Conservation (phyloP, 2,113 vertebrate species). For the Otolemur garnettii region DNA sequence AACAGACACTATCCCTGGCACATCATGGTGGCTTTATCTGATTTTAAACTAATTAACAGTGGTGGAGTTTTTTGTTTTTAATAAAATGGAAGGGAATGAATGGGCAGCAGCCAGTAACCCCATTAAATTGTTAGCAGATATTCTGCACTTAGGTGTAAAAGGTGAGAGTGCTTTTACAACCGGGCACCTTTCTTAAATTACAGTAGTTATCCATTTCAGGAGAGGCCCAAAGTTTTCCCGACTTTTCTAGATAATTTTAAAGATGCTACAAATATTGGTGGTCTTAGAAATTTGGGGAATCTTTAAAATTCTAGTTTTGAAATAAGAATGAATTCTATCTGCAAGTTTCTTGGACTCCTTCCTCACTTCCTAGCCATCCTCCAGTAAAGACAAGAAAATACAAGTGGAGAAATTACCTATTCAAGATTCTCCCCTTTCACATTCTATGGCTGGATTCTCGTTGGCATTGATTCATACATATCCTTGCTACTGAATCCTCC, state of each 20-base stretch:
- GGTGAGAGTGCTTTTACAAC: neutral
- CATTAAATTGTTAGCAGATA: conserved; percentile 49
- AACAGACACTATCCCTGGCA: neutral
- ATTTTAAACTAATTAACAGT: conserved; percentile 45
- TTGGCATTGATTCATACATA: neutral
- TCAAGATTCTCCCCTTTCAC: neutral
- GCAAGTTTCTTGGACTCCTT: neutral
- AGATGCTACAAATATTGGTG: neutral
- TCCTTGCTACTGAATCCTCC: neutral
- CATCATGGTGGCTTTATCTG: conserved; percentile 5
- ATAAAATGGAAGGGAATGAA: conserved; percentile 52
- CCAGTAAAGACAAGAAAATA: neutral
- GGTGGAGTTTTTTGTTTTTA: conserved; percentile 30
- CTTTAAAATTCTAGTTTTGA: conserved; percentile 33
- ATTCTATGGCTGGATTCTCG: neutral
- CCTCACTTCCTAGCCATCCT: neutral
- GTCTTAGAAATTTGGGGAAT: neutral
- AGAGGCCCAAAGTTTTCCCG: neutral
- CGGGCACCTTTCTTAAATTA: conserved; percentile 5
- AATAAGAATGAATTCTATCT: conserved; percentile 33
- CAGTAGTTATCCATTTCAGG: neutral
- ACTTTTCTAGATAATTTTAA: conserved; percentile 56
- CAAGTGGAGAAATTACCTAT: neutral
- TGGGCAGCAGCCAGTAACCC: conserved; percentile 43
- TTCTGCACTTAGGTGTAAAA: neutral